Base-by-base conservation (phyloP, 2,113 vertebrate species). In the Synodontis membranacea region DNA sequence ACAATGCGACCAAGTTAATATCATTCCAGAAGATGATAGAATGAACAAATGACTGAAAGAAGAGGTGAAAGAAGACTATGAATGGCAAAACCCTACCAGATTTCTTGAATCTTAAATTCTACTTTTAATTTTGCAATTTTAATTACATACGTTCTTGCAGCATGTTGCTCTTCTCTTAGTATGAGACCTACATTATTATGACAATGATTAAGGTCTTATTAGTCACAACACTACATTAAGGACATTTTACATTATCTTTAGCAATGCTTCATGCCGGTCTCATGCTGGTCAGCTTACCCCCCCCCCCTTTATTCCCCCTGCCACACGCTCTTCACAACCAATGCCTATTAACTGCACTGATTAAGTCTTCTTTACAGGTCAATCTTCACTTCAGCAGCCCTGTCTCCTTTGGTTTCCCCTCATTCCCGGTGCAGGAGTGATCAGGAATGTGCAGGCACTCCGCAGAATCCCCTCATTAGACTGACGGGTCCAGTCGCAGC, bases 301-400 rank as follows among this genome's bases (percentile, higher is more conserved):
- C 52, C 39, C 56, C 11, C 21, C 56, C 23, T 80, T 62, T 68
- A 25, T 52, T 82, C 83, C 19, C 23, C 37, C 50, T 85, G 82
- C 86, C 75, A 84, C 78, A 82, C 75, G 81, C 52, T 86, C 79
- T 84, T 86, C 88, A 88, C 48, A 86, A 84, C 56, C 34, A 64
- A 58, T 56, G 46, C 54, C 52, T 56, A 86, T 87, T 90, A 89
- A 84, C 90, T 86, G 85, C 79, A 82, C 85, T 89, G 89, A 92
- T 91, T 90, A 88, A 89, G 88, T 89, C 83, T 87, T 88, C 80
- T 87, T 92, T 87, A 83, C 88, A 89, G 86, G 88, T 89, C 91
- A 89, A 68, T 87, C 89, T 88, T 90, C 86, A 78, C 85, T 46
- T 84, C 87, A 80, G 83, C 80, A 87, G 88, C 84, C 87, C 85